A percentile compares a stretch with the other conserved stretches of the same genome.
Conservation (phyloP, 2,888 invertebrate genomes). For the Trachelus tabidus region DNA sequence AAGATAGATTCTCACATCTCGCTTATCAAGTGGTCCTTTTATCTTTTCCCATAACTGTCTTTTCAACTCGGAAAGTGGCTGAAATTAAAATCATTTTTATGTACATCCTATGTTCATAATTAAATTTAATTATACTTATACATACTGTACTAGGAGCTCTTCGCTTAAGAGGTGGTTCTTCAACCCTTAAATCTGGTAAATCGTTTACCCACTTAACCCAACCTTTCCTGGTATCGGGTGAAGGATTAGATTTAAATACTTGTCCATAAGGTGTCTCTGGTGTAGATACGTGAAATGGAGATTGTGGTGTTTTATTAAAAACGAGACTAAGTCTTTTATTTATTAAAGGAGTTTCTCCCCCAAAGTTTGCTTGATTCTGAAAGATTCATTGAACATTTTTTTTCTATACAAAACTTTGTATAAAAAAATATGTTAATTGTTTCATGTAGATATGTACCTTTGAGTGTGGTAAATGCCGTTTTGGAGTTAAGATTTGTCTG, state of each 20-base stretch:
- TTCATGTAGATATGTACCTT: constrained; percentile 23
- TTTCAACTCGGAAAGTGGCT: constrained; percentile 63
- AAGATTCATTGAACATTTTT: neutral
- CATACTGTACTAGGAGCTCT: constrained; percentile 63
- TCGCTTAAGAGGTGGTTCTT: constrained; percentile 54
- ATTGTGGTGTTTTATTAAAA: constrained; percentile 56
- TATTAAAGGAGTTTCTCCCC: constrained; percentile 43
- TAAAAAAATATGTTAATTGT: neutral
- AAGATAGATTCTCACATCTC: constrained; percentile 32
- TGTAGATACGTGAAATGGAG: constrained; percentile 67
- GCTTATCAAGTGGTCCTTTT: constrained; percentile 34
- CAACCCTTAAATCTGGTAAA: constrained; percentile 64
- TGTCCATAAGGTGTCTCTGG: constrained; percentile 71
- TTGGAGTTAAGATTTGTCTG: constrained; percentile 44
- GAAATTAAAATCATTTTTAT: constrained; percentile 23
- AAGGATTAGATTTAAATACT: constrained; percentile 67
- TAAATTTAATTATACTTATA: neutral
- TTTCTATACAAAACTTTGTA: neutral
- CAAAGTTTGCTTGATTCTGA: constrained; percentile 27
- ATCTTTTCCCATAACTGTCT: constrained; percentile 62
- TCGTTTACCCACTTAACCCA: constrained; percentile 68
- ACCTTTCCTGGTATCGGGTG: constrained; percentile 67
- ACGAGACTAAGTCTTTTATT: constrained; percentile 52
- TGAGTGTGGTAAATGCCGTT: constrained; percentile 35
- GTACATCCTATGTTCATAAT: constrained; percentile 2